Evolutionary conservation across 2,888 invertebrate species (phyloP), one percentile per base, ranked within the genome.

Genomic region (Stenoptilia bipunctidactyla): DNA sequence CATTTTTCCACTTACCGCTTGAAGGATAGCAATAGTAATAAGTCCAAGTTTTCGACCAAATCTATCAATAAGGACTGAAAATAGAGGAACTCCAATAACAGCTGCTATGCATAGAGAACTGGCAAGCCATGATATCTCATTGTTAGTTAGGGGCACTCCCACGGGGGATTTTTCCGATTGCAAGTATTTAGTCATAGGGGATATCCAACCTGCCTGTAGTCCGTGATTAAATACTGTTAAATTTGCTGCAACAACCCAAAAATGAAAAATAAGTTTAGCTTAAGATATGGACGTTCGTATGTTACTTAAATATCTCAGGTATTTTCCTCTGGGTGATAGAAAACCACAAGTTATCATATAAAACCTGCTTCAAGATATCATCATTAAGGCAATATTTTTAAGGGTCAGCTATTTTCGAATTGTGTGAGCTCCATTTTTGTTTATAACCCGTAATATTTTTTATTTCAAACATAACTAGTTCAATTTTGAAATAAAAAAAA

Each of bases 1-100:
- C n/a, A n/a, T n/a, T n/a, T n/a, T n/a, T n/a, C n/a, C n/a, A 13
- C 85, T 86, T 37, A 80, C 52, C 37, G 76, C 52, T 52, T 83
- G 87, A 1, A 85, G 85, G 1, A 85, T 40, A 1, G 80, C 69
- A 2, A 85, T 67, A 1, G 79, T 47, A 4, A 86, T 53, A 0
- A 83, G 65, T 2, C 80, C 71, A 13, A 53, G 46, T 52, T 73
- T 82, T 35, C 85, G 60, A 1, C 85, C 85, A 38, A 63, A 66
- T 15, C 48, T 55, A 46, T 85, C 76, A 1, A 76, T 67, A 13
- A 76, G 46, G 37, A 63, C 61, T 8, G 85, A 66, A 51, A 71
- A 85, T n/a, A 80, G 39, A 2, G 76, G 58, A 1, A 75, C 77
- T 1, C 58, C 55, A 4, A 61, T 37, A 5, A 59, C 55, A n/a